A percentile compares a stretch with the other conserved stretches of the same genome.
Conservation (phyloP, 2,113 vertebrate genomes). For the Actinemys pallida region DNA sequence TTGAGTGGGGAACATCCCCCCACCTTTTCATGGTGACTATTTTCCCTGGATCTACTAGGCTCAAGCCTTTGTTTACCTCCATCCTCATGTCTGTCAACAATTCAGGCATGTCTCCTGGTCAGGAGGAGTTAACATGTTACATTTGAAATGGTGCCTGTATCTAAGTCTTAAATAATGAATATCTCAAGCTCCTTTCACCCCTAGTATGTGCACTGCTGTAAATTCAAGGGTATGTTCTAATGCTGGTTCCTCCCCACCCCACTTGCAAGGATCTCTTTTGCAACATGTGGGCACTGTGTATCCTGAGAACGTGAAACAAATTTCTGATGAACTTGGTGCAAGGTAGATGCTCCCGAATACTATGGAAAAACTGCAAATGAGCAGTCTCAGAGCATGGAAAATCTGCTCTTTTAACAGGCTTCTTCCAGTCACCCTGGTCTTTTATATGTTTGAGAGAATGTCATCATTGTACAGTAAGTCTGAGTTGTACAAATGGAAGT, state of each 20-base stretch:
- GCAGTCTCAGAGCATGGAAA: neutral
- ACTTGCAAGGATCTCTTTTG: neutral
- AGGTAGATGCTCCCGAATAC: accelerated
- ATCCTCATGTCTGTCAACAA: neutral
- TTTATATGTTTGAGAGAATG: constrained; percentile 54
- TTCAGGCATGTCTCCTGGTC: neutral
- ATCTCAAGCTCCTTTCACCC: neutral
- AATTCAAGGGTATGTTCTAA: neutral
- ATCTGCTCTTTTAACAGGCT: neutral
- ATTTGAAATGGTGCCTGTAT: neutral
- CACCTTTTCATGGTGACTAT: neutral
- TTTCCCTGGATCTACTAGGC: neutral
- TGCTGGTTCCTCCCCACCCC: neutral
- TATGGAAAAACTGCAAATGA: neutral
- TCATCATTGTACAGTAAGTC: constrained; percentile 21
- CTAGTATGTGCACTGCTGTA: neutral
- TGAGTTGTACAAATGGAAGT: constrained; percentile 10
- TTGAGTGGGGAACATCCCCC: neutral
- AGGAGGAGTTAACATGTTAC: neutral
- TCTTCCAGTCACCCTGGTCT: neutral
- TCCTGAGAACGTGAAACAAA: accelerated
- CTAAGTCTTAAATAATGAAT: neutral
- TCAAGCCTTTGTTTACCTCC: neutral
- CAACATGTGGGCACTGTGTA: neutral
- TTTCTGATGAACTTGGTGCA: neutral